A percentile compares a stretch with the other conserved stretches of the same genome.
phyloP scores from a whole-genome alignment of 1,140 invertebrate genomes.

The Drosophila melanica region DNA sequence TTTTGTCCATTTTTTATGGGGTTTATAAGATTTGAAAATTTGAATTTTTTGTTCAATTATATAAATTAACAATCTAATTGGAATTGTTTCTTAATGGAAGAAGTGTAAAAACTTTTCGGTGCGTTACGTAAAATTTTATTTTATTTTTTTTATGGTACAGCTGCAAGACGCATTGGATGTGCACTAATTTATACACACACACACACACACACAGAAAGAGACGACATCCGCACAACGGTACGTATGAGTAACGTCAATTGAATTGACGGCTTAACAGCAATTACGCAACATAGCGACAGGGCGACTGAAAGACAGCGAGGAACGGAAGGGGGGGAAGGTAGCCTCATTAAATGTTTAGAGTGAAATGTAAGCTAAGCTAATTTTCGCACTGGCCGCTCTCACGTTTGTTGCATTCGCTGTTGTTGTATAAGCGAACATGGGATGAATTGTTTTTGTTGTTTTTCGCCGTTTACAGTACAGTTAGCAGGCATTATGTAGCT shows the following conservation, averaged over 20 bases:
- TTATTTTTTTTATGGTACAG: conserved; percentile 2
- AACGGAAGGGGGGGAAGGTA: conserved; percentile 14
- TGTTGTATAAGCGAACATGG: conserved; percentile 24
- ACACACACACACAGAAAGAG: conserved; percentile 9
- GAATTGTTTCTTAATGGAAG: no score
- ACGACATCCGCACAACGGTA: conserved; percentile 68
- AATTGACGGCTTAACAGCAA: conserved; percentile 78
- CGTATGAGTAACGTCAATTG: conserved; percentile 80
- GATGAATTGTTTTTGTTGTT: conserved; percentile 20
- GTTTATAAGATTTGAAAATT: no score
- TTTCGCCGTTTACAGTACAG: conserved; percentile 3
- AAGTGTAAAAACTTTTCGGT: conserved; percentile 1
- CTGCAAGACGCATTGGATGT: conserved; percentile 29
- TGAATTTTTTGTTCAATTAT: no score
- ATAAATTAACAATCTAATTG: no score
- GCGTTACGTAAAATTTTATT: not conserved
- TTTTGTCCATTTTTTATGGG: no score
- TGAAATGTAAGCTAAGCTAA: conserved; percentile 71
- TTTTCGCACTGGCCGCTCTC: conserved; percentile 49
- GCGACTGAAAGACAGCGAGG: not conserved
- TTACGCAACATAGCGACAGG: conserved; percentile 56
- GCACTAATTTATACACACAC: conserved; percentile 32
- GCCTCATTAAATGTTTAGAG: conserved; percentile 69
- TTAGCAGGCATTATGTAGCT: conserved; percentile 20
- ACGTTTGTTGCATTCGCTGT: conserved; percentile 16